Conservation (phyloP, 2,888 invertebrate species). For the Poecilobothrus nobilitatus region DNA sequence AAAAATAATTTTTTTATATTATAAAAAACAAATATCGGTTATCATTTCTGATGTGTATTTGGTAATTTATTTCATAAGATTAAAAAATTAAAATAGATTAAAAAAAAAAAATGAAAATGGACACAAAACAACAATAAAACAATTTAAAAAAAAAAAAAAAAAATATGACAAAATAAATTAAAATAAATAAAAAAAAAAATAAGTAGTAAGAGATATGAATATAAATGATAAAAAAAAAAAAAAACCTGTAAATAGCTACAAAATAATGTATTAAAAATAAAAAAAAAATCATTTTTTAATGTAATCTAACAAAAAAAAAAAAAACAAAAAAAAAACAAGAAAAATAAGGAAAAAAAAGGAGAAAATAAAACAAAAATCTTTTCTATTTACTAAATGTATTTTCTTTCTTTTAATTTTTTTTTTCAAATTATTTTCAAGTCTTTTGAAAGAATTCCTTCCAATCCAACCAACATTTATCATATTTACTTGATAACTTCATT, state of each 20-base stretch:
- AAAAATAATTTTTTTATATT: not conserved
- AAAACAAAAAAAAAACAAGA: not conserved
- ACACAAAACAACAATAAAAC: not conserved
- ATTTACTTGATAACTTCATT: too few relatives aligned
- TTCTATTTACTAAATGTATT: not conserved
- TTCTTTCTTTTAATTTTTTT: too few relatives aligned
- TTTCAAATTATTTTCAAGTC: too few relatives aligned
- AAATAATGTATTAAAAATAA: not conserved
- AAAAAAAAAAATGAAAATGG: not conserved
- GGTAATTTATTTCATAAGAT: slow-evolving; percentile 2
- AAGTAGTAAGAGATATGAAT: not conserved
- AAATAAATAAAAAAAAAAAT: not conserved
- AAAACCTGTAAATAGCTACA: not conserved
- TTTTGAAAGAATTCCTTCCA: too few relatives aligned
- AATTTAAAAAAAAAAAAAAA: too few relatives aligned
- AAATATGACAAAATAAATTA: not conserved
- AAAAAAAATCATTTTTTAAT: slow-evolving; percentile 1
- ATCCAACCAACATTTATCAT: too few relatives aligned
- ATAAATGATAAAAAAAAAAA: too few relatives aligned
- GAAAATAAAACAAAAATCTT: not conserved
- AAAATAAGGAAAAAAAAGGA: not conserved
- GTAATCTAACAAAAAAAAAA: not conserved
- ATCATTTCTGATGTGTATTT: slow-evolving; percentile 5
- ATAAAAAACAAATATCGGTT: not conserved
- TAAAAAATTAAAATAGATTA: not conserved